Conservation (phyloP, 1,140 invertebrate species). For the Sycophaga agraensis region DNA sequence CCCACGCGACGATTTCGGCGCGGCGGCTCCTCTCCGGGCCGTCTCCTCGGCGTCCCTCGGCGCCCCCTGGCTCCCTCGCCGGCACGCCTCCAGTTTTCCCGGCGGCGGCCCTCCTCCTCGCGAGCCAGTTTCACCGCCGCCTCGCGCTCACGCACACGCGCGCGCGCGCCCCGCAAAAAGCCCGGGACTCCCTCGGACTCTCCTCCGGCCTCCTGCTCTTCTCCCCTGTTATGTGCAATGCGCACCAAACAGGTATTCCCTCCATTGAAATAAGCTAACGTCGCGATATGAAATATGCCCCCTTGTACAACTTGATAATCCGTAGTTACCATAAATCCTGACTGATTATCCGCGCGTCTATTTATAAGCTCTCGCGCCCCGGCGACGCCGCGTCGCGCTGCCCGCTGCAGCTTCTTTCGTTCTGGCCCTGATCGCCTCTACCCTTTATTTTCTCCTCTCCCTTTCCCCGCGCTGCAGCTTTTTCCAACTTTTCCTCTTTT, state of each 20-base stretch:
- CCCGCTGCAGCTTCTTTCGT: neutral
- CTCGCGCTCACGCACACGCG: neutral
- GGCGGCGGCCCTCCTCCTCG: neutral
- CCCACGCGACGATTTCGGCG: no score
- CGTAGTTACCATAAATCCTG: conserved; percentile 60
- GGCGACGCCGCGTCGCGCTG: conserved; percentile 10
- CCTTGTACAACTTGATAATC: conserved; percentile 60
- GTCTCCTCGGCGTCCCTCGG: neutral
- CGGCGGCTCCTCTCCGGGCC: no score
- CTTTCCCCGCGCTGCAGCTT: neutral
- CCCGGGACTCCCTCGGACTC: neutral
- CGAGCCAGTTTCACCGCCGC: conserved; percentile 15
- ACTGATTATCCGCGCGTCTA: conserved; percentile 58
- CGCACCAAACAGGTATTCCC: conserved; percentile 49
- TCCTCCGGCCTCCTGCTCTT: neutral
- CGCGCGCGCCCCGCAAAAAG: neutral
- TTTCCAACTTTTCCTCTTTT: neutral
- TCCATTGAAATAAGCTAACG: conserved; percentile 56
- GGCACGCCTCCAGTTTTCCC: neutral
- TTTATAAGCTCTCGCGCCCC: conserved; percentile 51
- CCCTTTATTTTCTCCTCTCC: neutral
- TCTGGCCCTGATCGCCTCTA: neutral
- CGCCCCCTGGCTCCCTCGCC: neutral
- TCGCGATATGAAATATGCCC: conserved; percentile 58
- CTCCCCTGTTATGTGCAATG: conserved; percentile 3